Base-by-base conservation (phyloP, 2,888 invertebrate species). In the Dicyrtomina minuta region DNA sequence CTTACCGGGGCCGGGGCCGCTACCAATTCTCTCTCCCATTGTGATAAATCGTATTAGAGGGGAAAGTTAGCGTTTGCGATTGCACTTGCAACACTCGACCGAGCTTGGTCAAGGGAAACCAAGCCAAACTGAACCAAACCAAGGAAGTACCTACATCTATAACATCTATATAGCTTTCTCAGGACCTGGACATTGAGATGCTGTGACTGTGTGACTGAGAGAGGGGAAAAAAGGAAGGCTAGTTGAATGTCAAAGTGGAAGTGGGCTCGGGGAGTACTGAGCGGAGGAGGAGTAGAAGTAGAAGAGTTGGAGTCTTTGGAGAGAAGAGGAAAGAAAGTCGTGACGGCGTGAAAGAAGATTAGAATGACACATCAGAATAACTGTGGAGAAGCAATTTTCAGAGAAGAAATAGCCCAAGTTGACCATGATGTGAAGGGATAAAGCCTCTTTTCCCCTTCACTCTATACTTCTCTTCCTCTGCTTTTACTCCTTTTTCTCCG, bases 351-450 rank as follows among this genome's bases (percentile, higher is more conserved):
- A 62, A 72, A 66, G 66, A 59, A 69, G 72, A 72, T 72, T 69
- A 72, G 66, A 69, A 69, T 72, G 72, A 72, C 72, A 70, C 58
- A 69, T 61, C 46, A 60, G 58, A 71, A 67, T 67, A 62, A 71
- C 62, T 44, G 33, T 26, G 13, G 41, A 64, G 51, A 33, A 62
- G 62, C 49, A 62, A 62, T 62, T 62, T 62, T 15, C 13, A 27
- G 33, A 13, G n/a, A 55, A 56, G 64, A 64, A 27, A 61, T 53
- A 56, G 53, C 60, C 61, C 66, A 70, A 62, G 53, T 67, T 70
- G 70, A 70, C 70, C 70, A 70, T 62, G 66, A 70, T 49, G 66
- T 39, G 46, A 39, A 62, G 44, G 27, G 15, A 44, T 43, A 61
- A 61, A 60, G 61, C 66, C 59, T 66, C 59, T 51, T 59, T 51